These are phyloP conservation scores for Ichneumoninae sp. DNA, from an alignment of 2,888 invertebrate species.

Conservation along the genomic window DNA sequence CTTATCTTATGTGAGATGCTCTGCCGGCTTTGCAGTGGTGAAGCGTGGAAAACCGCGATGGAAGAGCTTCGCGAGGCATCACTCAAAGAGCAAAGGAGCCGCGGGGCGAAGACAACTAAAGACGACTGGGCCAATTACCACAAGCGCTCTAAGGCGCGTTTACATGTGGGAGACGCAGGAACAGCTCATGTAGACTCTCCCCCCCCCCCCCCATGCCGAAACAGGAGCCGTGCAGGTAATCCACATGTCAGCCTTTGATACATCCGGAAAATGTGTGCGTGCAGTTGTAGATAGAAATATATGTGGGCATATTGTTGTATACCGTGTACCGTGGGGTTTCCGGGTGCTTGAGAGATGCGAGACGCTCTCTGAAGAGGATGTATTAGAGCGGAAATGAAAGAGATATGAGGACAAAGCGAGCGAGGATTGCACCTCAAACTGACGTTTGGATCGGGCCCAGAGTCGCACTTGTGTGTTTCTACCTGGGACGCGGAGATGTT, in stretches of 20 bases:
- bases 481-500: no score
- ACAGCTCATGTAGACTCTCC: not conserved
- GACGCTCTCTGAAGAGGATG: not conserved
- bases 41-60: constrained; percentile 6
- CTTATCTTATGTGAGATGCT: no score
- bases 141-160: constrained; percentile 9
- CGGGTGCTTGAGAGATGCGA: not conserved
- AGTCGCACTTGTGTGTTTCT: no score
- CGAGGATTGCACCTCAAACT: not conserved
- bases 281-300: constrained; percentile 7
- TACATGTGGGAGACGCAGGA: not conserved
- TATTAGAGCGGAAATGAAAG: not conserved
- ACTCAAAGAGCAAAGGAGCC: not conserved
- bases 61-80: not conserved
- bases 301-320: not conserved
- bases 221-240: not conserved
- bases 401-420: constrained; percentile 6
- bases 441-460: not conserved
- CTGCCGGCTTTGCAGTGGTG: not conserved
- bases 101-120: constrained; percentile 6
- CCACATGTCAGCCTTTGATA: not conserved
- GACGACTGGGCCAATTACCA: constrained; percentile 33
- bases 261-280: not conserved
- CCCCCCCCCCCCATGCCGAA: not conserved
- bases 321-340: not conserved